Conservation (phyloP, 1,140 invertebrate species). For the Tetramorium alpestre region DNA sequence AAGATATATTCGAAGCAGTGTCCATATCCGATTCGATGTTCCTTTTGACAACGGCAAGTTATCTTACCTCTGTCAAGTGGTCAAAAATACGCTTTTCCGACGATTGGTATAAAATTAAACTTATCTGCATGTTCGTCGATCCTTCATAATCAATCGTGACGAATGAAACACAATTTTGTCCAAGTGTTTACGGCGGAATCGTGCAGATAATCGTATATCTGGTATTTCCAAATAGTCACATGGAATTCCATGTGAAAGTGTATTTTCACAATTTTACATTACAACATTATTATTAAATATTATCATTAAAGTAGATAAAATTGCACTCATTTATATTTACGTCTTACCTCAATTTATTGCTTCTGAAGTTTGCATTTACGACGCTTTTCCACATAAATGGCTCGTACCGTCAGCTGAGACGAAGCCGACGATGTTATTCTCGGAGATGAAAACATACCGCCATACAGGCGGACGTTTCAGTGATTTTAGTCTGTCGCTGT, state of each 20-base stretch:
- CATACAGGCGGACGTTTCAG: constrained; percentile 41
- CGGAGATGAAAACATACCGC: constrained; percentile 49
- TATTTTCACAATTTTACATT: neutral
- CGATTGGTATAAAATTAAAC: constrained; percentile 35
- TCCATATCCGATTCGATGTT: neutral
- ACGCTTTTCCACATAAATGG: constrained; percentile 11
- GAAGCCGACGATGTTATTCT: constrained; percentile 49
- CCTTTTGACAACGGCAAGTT: neutral
- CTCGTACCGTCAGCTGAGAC: constrained; percentile 9
- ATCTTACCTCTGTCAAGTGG: neutral
- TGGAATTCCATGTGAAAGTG: neutral
- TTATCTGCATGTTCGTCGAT: constrained; percentile 24
- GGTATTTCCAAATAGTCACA: neutral
- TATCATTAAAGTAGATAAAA: neutral
- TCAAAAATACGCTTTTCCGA: neutral
- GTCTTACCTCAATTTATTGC: constrained; percentile 7
- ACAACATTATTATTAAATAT: neutral
- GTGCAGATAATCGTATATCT: neutral
- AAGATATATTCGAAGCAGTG: neutral
- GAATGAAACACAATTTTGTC: neutral
- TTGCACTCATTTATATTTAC: neutral
- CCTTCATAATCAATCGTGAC: neutral
- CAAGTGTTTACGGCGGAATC: neutral
- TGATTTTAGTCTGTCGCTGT: constrained; percentile 48
- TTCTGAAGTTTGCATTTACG: constrained; percentile 7